These are phyloP conservation scores for Podabrus alpinus DNA, from an alignment of 2,888 invertebrate genomes.

Conservation along the genomic window DNA sequence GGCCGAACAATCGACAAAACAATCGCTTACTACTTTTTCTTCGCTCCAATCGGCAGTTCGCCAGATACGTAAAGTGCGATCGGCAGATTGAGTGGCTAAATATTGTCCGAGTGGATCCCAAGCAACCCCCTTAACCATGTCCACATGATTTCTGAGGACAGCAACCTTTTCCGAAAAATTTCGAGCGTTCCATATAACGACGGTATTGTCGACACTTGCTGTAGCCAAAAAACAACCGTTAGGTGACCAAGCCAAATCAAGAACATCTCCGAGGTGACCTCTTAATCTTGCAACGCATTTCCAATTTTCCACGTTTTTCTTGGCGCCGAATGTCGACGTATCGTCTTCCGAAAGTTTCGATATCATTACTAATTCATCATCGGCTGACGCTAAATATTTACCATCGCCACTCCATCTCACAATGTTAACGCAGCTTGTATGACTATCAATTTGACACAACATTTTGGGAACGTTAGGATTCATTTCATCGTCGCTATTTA, in stretches of 20 bases:
- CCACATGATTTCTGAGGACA: constrained; percentile 86
- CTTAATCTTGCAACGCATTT: constrained; percentile 84
- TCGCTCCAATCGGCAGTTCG: constrained; percentile 93
- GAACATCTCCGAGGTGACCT: constrained; percentile 90
- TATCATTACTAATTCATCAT: constrained; percentile 94
- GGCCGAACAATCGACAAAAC: constrained; percentile 84
- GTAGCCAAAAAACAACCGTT: constrained; percentile 93
- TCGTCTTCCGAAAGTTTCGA: constrained; percentile 74
- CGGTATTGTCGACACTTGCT: constrained; percentile 94
- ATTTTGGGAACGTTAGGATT: constrained; percentile 87
- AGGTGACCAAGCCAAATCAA: constrained; percentile 96
- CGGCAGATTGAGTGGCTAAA: constrained; percentile 95
- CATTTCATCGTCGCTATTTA: constrained; percentile 75
- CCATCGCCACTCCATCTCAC: constrained; percentile 95
- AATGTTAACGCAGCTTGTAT: constrained; percentile 95
- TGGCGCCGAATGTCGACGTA: constrained; percentile 64
- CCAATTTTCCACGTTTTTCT: constrained; percentile 91
- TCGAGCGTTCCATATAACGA: constrained; percentile 95
- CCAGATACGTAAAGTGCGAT: constrained; percentile 93
- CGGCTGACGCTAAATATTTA: constrained; percentile 86
- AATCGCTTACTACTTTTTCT: constrained; percentile 85
- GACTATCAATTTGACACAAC: constrained; percentile 96
- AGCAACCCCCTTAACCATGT: constrained; percentile 92
- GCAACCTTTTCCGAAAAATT: constrained; percentile 85
- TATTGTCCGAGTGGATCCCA: constrained; percentile 99